A percentile compares a stretch with the other conserved stretches of the same genome.
These are phyloP conservation scores for Cryptus armator DNA, from an alignment of 2,888 invertebrate species.

Conservation along the genomic window DNA sequence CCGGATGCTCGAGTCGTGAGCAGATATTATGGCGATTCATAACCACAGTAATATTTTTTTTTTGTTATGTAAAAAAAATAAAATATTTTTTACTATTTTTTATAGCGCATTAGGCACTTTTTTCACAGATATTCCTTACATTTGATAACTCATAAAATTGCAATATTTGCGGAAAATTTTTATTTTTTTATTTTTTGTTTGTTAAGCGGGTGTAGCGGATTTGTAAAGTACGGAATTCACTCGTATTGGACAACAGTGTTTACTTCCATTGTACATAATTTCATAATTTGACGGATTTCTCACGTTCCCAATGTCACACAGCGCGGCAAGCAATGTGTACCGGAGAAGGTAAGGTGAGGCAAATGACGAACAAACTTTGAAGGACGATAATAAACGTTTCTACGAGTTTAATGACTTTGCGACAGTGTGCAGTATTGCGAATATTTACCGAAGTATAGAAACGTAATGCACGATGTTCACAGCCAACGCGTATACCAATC, in stretches of 20 bases:
- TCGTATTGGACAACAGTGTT: slow-evolving; percentile 9
- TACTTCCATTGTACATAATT: neutral
- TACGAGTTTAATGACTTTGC: slow-evolving; percentile 50
- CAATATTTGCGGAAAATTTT: neutral
- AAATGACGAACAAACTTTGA: slow-evolving; percentile 7
- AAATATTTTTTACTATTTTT: neutral
- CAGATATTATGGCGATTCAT: neutral
- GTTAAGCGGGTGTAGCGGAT: neutral
- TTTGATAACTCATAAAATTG: neutral
- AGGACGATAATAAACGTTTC: slow-evolving; percentile 54
- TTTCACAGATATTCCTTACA: neutral
- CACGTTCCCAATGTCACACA: slow-evolving; percentile 2
- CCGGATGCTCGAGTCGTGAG: slow-evolving; percentile 6
- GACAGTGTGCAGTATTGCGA: slow-evolving; percentile 22
- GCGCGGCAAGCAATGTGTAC: neutral
- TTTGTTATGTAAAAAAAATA: neutral
- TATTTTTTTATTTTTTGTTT: neutral
- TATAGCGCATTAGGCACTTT: neutral
- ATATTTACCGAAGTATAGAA: slow-evolving; percentile 30
- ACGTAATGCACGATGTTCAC: neutral
- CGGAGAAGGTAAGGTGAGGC: neutral
- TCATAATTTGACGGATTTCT: slow-evolving; percentile 20
- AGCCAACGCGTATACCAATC: neutral
- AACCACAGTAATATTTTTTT: neutral
- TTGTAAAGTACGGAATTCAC: neutral